A percentile compares a stretch with the other conserved stretches of the same genome.
These are phyloP conservation scores for Sisyra nigra DNA, from an alignment of 2,888 invertebrate species.

Conservation along the genomic window DNA sequence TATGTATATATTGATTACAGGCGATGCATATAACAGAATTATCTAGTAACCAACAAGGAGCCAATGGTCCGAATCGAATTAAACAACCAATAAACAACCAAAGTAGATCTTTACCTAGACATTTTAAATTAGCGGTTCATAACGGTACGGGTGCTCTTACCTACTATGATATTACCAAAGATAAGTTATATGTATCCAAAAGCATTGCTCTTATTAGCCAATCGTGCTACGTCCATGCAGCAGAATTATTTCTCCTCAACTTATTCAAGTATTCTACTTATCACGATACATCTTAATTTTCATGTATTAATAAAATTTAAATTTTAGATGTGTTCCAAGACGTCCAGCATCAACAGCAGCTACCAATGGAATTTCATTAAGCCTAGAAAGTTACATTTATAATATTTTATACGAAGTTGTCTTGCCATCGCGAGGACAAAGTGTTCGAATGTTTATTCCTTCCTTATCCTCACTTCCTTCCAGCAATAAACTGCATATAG, in stretches of 20 bases:
- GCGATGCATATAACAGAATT: slow-evolving; percentile 83
- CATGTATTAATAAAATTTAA: neutral
- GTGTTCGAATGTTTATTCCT: slow-evolving; percentile 59
- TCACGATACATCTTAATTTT: slow-evolving; percentile 1
- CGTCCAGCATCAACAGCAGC: slow-evolving; percentile 46
- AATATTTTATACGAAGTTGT: slow-evolving; percentile 90
- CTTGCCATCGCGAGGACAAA: slow-evolving; percentile 77
- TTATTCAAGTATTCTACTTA: slow-evolving; percentile 52
- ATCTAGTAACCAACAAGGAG: slow-evolving; percentile 61
- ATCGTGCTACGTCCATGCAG: slow-evolving; percentile 76
- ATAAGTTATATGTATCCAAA: slow-evolving; percentile 90
- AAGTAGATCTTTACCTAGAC: slow-evolving; percentile 74
- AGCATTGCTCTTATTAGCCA: slow-evolving; percentile 86
- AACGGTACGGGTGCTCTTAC: slow-evolving; percentile 61
- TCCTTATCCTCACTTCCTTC: slow-evolving; percentile 43
- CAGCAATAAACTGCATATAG: slow-evolving; percentile 21
- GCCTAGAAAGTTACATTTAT: slow-evolving; percentile 88
- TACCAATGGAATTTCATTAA: slow-evolving; percentile 26
- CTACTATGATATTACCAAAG: slow-evolving; percentile 86
- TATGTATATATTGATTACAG: slow-evolving; percentile 27
- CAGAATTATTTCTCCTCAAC: slow-evolving; percentile 73
- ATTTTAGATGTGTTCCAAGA: slow-evolving; percentile 54
- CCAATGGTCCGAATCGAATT: slow-evolving; percentile 30
- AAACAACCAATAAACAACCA: slow-evolving; percentile 55
- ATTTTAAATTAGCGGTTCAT: slow-evolving; percentile 71